Base-by-base conservation (phyloP, 2,113 vertebrate species). In the Ramphastos sulfuratus region DNA sequence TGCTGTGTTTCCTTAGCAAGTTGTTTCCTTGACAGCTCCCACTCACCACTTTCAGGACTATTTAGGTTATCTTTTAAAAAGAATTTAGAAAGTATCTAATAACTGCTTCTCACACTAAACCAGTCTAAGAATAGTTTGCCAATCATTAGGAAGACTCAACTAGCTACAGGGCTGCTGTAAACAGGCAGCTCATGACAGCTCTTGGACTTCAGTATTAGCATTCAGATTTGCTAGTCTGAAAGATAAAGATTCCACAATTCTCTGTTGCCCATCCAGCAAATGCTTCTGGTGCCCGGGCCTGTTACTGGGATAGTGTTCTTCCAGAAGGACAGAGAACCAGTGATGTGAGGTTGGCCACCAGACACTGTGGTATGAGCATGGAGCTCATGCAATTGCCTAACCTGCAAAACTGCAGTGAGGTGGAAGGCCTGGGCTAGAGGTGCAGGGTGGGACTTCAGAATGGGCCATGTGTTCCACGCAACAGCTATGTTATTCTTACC, bases 11-110 rank as follows among this genome's bases (percentile, higher is more conserved):
- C 94, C 79, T 87, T 66, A 91, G 64, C 69, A 83, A 91, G 82
- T 60, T 76, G 33, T 80, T 94, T 94, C 73, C 86, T 89, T 94
- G 83, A 90, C 80, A 93, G 95, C 88, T 96, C 79, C 91, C 65
- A 91, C 92, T 96, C 72, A 96, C 42, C 79, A 87, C 64, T 89
- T 89, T 87, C 69, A 87, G 72, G 16, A 79, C 35, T 79, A 85
- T 93, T 92, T 82, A 85, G 23, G 64, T 87, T 85, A 42, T 76
- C 60, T 77, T 89, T 85, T 71, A 33, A 87, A 95, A 94, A 87
- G 85, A 77, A 91, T 78, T 66, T 78, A 77, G 42, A 92, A 95
- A 82, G 56, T 60, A 60, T 77, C 65, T 91, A 85, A 70, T 93
- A 93, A 82, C 46, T 81, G 70, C 33, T 15, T 93, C 33, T 85